Conservation (phyloP, 1,140 invertebrate species). For the Cotesia chilonis region DNA sequence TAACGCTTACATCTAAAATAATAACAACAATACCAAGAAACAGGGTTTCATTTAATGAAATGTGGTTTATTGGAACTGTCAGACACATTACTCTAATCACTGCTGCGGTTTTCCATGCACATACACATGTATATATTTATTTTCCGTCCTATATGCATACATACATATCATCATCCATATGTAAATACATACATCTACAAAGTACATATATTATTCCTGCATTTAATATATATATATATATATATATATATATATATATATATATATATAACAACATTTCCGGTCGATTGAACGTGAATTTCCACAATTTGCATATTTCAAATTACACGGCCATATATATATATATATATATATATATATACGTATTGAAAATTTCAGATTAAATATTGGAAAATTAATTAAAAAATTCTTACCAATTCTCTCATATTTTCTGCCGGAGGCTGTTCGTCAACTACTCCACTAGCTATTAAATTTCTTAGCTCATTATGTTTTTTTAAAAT, state of each 20-base stretch:
- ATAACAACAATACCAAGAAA: background rate
- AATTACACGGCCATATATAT: no score
- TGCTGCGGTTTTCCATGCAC: constrained; percentile 18
- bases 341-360: background rate
- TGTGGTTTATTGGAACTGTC: background rate
- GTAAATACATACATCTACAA: no score
- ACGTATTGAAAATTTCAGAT: background rate
- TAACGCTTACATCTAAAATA: background rate
- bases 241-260: no score
- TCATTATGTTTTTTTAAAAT: constrained; percentile 79
- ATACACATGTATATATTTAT: background rate
- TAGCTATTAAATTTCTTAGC: constrained; percentile 74
- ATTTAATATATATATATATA: no score
- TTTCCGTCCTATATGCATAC: background rate
- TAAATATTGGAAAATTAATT: background rate
- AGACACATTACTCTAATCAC: constrained; percentile 28
- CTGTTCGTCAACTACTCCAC: constrained; percentile 75
- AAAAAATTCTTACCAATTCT: constrained; percentile 70
- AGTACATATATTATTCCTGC: no score
- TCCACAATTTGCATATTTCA: no score
- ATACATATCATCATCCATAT: constrained; percentile 41
- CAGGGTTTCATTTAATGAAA: constrained; percentile 23
- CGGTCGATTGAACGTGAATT: no score
- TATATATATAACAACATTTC: no score
- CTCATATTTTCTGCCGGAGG: constrained; percentile 78